A percentile compares a stretch with the other conserved stretches of the same genome.
phyloP scores from a whole-genome alignment of 2,113 vertebrate genomes.

The Pseudorectes ferrugineus region DNA sequence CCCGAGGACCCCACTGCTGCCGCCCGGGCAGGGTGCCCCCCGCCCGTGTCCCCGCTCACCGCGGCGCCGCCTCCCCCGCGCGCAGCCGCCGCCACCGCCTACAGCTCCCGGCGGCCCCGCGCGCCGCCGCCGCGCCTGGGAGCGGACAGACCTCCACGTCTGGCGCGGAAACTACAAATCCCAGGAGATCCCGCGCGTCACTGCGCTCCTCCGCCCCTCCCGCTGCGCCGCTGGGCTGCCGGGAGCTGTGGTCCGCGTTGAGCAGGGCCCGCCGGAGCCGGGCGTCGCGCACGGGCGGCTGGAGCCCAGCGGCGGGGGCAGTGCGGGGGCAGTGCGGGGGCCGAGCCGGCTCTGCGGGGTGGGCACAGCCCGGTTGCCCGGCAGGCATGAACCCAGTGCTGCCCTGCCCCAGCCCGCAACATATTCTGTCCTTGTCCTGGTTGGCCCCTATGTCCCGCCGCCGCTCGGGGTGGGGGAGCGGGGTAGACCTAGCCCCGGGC shows the following conservation, averaged over 20 bases:
- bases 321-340: too few relatives aligned
- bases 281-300: background rate
- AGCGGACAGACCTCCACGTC: background rate
- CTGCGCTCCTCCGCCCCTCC: rapidly evolving
- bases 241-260: background rate
- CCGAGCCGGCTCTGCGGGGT: too few relatives aligned
- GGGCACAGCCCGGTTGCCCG: background rate
- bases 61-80: background rate
- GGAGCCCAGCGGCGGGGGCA: background rate
- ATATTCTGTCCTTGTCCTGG: background rate
- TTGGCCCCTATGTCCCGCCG: rapidly evolving
- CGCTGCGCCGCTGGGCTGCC: background rate
- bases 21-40: too few relatives aligned
- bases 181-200: background rate
- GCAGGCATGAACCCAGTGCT: background rate
- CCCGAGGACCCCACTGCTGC: too few relatives aligned
- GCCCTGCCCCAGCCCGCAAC: background rate
- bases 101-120: too few relatives aligned
- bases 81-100: too few relatives aligned
- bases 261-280: background rate
- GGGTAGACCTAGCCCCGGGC: background rate
- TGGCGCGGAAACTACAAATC: background rate
- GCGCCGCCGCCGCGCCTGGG: background rate
- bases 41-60: too few relatives aligned
- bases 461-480: background rate